phyloP scores from a whole-genome alignment of 2,113 vertebrate genomes.

The Talpa occidentalis region DNA sequence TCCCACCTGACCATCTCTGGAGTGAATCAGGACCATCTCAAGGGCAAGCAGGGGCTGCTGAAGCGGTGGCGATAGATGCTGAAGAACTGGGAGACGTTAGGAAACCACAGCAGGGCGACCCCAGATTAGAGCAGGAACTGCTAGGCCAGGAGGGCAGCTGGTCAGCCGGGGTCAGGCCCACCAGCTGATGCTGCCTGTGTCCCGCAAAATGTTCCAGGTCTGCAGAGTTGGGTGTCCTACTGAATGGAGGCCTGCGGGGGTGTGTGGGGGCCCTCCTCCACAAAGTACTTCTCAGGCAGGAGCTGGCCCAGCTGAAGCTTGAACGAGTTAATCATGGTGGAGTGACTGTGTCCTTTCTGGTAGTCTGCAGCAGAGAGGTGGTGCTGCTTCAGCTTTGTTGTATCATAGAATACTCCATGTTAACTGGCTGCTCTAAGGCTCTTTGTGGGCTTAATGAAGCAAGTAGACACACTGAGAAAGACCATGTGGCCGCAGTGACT shows the following conservation, averaged over 20 bases:
- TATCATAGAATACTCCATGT: not conserved
- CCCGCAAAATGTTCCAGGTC: accelerated
- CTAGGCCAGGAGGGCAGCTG: slow-evolving; percentile 81
- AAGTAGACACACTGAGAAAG: accelerated
- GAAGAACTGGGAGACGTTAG: slow-evolving; percentile 56
- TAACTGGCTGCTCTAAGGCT: too few relatives aligned
- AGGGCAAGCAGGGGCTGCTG: slow-evolving; percentile 82
- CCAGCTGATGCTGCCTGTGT: slow-evolving; percentile 78
- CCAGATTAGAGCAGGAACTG: slow-evolving; percentile 88
- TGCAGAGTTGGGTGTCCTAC: slow-evolving; percentile 86
- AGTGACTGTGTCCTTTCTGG: not conserved
- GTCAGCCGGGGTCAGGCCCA: slow-evolving; percentile 86
- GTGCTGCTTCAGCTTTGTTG: too few relatives aligned
- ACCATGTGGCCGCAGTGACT: accelerated
- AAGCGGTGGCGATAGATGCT: not conserved
- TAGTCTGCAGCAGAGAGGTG: accelerated
- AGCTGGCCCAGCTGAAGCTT: slow-evolving; percentile 88
- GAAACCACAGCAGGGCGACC: slow-evolving; percentile 84
- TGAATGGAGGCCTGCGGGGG: slow-evolving; percentile 91
- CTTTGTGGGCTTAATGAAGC: not conserved
- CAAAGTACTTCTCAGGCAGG: slow-evolving; percentile 82
- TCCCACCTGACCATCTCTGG: accelerated
- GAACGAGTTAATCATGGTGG: slow-evolving; percentile 90
- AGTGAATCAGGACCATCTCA: slow-evolving; percentile 89
- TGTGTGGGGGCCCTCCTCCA: slow-evolving; percentile 88